Conservation (phyloP, 2,797 vertebrate genomes). For the Sebastes miniatus region DNA sequence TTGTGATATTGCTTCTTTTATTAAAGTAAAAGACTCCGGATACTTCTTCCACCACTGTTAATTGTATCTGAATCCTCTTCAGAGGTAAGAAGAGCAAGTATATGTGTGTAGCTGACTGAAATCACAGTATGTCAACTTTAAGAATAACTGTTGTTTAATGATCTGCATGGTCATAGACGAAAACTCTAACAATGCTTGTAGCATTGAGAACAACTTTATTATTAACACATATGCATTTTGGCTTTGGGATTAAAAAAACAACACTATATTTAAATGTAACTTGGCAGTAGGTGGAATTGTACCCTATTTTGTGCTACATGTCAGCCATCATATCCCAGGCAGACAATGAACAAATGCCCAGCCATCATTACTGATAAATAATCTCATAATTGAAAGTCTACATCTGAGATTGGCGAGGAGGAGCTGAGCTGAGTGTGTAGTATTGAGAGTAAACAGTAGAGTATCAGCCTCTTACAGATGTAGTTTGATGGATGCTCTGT, state of each 20-base stretch:
- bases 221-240: not conserved
- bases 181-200: not conserved
- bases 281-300: not conserved
- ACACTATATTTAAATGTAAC: not conserved
- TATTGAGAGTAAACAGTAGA: conserved; percentile 40
- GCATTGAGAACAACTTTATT: not conserved
- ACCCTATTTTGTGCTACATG: not conserved
- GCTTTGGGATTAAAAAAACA: not conserved
- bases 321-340: not conserved
- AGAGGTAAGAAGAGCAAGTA: not conserved
- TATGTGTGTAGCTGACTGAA: not conserved
- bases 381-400: conserved; percentile 10
- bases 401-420: conserved; percentile 13
- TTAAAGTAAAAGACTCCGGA: not conserved
- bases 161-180: not conserved
- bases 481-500: conserved; percentile 79
- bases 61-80: not conserved
- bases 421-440: conserved; percentile 24
- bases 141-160: not conserved
- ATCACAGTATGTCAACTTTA: not conserved
- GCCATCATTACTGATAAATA: conserved; percentile 5
- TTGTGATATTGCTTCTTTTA: not conserved
- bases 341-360: not conserved
- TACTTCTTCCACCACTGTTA: not conserved
- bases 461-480: conserved; percentile 71